These are phyloP conservation scores for Amphipoea lucens DNA, from an alignment of 2,888 invertebrate species.

Conservation along the genomic window DNA sequence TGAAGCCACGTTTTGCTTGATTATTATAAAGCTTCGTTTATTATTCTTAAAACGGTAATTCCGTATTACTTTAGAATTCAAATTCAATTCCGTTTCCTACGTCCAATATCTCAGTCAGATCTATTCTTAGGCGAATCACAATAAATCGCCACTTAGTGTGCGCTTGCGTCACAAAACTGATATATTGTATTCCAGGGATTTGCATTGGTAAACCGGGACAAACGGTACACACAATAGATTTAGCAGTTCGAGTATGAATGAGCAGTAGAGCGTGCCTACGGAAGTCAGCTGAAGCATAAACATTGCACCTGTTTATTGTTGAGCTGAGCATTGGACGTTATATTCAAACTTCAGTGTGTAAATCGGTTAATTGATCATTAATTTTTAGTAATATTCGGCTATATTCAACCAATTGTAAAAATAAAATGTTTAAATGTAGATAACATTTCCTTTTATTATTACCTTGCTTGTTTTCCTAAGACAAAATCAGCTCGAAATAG, in stretches of 20 bases:
- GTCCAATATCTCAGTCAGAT: conserved; percentile 35
- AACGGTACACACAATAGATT: conserved; percentile 48
- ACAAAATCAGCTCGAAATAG: not conserved
- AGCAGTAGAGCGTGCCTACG: conserved; percentile 17
- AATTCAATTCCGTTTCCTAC: conserved; percentile 3
- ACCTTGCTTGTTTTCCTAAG: not conserved
- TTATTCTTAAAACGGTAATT: not conserved
- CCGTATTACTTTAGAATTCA: not conserved
- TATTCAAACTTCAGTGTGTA: not conserved
- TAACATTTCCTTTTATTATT: not conserved
- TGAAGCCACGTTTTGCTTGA: not conserved
- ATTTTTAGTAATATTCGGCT: not conserved
- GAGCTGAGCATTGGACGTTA: not conserved
- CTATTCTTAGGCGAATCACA: conserved; percentile 49
- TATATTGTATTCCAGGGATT: conserved; percentile 60
- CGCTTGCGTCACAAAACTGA: conserved; percentile 64
- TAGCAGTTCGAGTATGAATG: conserved; percentile 39
- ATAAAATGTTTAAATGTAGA: too few relatives aligned
- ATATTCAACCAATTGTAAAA: not conserved
- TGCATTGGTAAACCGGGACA: conserved; percentile 61
- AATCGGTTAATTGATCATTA: not conserved
- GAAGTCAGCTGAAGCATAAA: not conserved
- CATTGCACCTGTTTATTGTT: conserved; percentile 10
- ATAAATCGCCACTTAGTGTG: conserved; percentile 58
- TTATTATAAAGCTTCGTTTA: not conserved